These are phyloP conservation scores for Alloscopus bannaensis DNA, from an alignment of 2,888 invertebrate genomes.

Conservation along the genomic window DNA sequence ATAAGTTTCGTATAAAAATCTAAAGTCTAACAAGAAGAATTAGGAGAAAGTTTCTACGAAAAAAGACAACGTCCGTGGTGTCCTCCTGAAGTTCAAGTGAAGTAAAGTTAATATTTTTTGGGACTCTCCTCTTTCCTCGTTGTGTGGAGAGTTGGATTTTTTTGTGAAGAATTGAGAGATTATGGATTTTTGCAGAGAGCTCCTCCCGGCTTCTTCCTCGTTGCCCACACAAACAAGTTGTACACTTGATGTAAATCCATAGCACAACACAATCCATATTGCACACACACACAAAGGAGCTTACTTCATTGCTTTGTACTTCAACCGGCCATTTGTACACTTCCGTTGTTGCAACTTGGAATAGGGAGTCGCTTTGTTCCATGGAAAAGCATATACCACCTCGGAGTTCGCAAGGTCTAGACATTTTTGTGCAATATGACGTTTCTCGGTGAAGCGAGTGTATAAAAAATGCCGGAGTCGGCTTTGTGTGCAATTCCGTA, in stretches of 20 bases:
- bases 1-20: background rate
- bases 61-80: constrained; percentile 29
- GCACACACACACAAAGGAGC: background rate
- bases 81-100: constrained; percentile 36
- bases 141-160: background rate
- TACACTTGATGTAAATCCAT: background rate
- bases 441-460: no score
- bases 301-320: background rate
- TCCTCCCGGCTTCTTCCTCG: constrained; percentile 49
- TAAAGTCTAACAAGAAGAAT: no score
- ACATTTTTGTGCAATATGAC: no score
- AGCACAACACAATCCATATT: background rate
- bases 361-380: no score
- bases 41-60: constrained; percentile 25
- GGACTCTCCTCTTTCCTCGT: no score
- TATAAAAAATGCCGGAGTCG: no score
- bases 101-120: constrained; percentile 14
- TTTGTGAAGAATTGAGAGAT: constrained; percentile 20
- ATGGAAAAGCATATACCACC: no score
- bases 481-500: no score
- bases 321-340: background rate
- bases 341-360: background rate
- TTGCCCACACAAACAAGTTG: constrained; percentile 18
- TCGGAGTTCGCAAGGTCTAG: no score
- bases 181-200: no score